phyloP scores from a whole-genome alignment of 2,797 vertebrate species.

The Coregonus sp. region DNA sequence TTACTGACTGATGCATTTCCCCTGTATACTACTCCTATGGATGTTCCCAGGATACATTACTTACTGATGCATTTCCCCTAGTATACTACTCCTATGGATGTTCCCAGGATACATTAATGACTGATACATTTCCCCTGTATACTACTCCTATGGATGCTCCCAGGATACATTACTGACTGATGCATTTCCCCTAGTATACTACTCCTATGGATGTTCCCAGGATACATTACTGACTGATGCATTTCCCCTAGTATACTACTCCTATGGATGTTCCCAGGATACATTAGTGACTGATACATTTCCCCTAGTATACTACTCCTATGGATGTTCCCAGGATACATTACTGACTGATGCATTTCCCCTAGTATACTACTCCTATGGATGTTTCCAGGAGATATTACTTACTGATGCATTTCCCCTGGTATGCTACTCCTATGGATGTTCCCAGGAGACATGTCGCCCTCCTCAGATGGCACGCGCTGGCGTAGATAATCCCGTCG shows the following conservation, averaged over 20 bases:
- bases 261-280: slow-evolving; percentile 7
- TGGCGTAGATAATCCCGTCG: slow-evolving; percentile 92
- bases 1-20: no score
- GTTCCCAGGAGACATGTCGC: slow-evolving; percentile 94
- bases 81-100: no score
- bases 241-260: slow-evolving; percentile 1
- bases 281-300: slow-evolving; percentile 85
- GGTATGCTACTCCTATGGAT: slow-evolving; percentile 95
- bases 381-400: slow-evolving; percentile 42
- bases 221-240: slow-evolving; percentile 85
- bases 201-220: slow-evolving; percentile 18
- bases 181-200: background rate
- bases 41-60: no score
- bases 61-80: no score
- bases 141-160: no score
- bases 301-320: slow-evolving; percentile 5
- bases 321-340: slow-evolving; percentile 4
- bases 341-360: slow-evolving; percentile 85
- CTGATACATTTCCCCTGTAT: no score
- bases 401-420: slow-evolving; percentile 98
- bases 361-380: slow-evolving; percentile 12
- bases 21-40: no score
- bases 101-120: no score
- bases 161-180: no score
- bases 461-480: slow-evolving; percentile 94